Conservation (phyloP, 2,888 invertebrate genomes). For the Cheilosia vulpina region DNA sequence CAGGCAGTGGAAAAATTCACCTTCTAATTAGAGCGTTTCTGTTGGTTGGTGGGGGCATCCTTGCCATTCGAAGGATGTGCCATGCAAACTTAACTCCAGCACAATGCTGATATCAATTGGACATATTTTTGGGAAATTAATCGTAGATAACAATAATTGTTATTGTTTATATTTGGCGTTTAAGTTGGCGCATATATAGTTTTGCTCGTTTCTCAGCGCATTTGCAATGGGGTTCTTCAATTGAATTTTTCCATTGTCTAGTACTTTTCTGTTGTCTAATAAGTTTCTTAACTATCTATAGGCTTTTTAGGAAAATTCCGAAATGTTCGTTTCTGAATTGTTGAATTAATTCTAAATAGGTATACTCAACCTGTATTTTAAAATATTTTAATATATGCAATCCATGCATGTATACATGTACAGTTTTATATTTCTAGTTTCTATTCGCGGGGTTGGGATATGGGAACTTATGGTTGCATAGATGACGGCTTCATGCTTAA, state of each 20-base stretch:
- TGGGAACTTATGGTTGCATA: not conserved
- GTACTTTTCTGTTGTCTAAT: not conserved
- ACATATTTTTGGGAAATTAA: slow-evolving; percentile 14
- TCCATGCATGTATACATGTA: not conserved
- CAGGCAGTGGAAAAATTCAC: not conserved
- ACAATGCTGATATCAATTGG: slow-evolving; percentile 80
- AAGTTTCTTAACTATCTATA: not conserved
- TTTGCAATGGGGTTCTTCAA: slow-evolving; percentile 59
- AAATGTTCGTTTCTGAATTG: not conserved
- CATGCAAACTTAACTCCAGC: slow-evolving; percentile 84
- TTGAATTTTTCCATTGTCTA: slow-evolving; percentile 1
- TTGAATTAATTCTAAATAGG: not conserved
- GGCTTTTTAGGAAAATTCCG: not conserved
- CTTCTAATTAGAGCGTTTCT: slow-evolving; percentile 57
- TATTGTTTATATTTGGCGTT: slow-evolving; percentile 58
- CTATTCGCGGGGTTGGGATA: not conserved
- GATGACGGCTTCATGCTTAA: not conserved
- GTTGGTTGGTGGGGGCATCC: slow-evolving; percentile 19
- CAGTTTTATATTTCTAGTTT: not conserved
- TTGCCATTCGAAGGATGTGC: slow-evolving; percentile 77
- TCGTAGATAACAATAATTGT: slow-evolving; percentile 34
- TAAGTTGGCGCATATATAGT: slow-evolving; percentile 31
- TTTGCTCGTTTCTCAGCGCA: slow-evolving; percentile 54
- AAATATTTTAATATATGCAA: slow-evolving; percentile 6
- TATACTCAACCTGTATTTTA: not conserved